Evolutionary conservation across 1,140 invertebrate genomes (phyloP).

Genomic region (Lucilia cuprina): DNA sequence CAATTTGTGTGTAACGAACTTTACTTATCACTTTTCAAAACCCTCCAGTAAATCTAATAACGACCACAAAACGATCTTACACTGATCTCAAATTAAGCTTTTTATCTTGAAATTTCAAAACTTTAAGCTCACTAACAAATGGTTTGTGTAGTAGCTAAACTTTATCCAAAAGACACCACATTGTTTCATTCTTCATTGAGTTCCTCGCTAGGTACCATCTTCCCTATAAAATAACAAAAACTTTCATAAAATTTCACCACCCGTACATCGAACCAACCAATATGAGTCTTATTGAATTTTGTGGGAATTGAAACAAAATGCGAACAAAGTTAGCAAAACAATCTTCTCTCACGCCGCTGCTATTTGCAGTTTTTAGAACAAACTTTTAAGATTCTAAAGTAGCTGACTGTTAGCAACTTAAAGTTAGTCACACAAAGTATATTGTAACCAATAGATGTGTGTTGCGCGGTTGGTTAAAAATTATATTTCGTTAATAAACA

Average conservation of each 20-base stretch:
- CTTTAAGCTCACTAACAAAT: too few species aligned
- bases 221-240: background rate
- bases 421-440: conserved; percentile 9
- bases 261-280: background rate
- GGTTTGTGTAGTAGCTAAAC: too few species aligned
- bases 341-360: background rate
- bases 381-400: background rate
- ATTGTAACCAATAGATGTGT: conserved; percentile 9
- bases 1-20: too few species aligned
- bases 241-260: background rate
- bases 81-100: too few species aligned
- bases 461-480: background rate
- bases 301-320: background rate
- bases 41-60: too few species aligned
- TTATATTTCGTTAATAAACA: background rate
- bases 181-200: background rate
- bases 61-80: too few species aligned
- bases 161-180: background rate
- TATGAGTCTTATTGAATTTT: background rate
- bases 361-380: background rate
- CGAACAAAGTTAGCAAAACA: background rate
- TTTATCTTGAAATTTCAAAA: too few species aligned
- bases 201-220: background rate
- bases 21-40: too few species aligned
- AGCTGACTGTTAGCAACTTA: background rate